These are phyloP conservation scores for Lycia hirtaria DNA, from an alignment of 2,888 invertebrate genomes.

Conservation along the genomic window DNA sequence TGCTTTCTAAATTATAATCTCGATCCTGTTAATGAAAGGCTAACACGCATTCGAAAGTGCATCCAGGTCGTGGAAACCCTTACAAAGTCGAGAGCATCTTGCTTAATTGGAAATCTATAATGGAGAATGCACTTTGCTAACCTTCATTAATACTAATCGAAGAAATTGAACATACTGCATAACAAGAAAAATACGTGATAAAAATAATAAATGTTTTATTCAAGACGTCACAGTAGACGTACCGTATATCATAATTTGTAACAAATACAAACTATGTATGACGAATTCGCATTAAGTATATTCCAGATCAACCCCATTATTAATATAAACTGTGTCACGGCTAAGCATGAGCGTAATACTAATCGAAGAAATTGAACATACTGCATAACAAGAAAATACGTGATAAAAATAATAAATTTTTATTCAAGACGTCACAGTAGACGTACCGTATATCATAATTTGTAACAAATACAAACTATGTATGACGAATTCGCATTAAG, in stretches of 20 bases:
- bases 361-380: slow-evolving; percentile 6
- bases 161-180: background rate
- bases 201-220: background rate
- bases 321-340: no score
- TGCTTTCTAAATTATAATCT: slow-evolving; percentile 59
- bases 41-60: slow-evolving; percentile 55
- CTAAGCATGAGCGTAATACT: no score
- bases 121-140: slow-evolving; percentile 18
- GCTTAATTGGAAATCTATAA: slow-evolving; percentile 40
- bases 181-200: background rate
- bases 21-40: slow-evolving; percentile 53
- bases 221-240: no score
- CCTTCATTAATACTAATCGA: slow-evolving; percentile 8
- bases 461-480: no score
- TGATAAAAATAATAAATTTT: background rate
- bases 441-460: no score
- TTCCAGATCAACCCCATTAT: no score
- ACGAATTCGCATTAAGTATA: no score
- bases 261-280: no score
- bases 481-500: no score
- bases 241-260: no score
- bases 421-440: no score
- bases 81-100: slow-evolving; percentile 39
- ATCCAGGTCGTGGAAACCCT: slow-evolving; percentile 44
- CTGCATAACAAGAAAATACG: background rate